phyloP scores from a whole-genome alignment of 2,888 invertebrate genomes.

The Apomyelois bistriatella region DNA sequence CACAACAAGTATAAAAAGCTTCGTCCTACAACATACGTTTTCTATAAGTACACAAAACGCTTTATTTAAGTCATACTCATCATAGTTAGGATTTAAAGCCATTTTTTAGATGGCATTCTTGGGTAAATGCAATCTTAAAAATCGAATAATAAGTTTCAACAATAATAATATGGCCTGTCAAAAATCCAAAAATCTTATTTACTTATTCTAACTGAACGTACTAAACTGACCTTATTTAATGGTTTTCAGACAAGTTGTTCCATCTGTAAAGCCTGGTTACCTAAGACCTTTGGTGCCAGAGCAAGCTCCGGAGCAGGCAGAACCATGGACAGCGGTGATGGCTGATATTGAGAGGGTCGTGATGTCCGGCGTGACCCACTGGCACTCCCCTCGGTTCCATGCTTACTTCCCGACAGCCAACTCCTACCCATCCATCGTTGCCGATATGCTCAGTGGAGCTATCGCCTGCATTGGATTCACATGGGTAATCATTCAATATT shows the following conservation, averaged over 20 bases:
- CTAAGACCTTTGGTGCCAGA: slow-evolving; percentile 91
- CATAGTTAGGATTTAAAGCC: too few species aligned
- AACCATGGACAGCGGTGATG: slow-evolving; percentile 95
- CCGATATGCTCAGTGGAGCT: slow-evolving; percentile 96
- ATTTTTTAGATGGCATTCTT: too few species aligned
- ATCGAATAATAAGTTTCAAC: too few species aligned
- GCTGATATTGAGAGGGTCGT: slow-evolving; percentile 95
- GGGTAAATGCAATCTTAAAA: too few species aligned
- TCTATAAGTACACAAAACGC: too few species aligned
- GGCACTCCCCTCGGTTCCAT: slow-evolving; percentile 97
- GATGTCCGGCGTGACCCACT: slow-evolving; percentile 99
- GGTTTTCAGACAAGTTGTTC: slow-evolving; percentile 87
- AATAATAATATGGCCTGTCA: too few species aligned
- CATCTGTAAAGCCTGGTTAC: slow-evolving; percentile 96
- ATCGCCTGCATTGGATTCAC: slow-evolving; percentile 98
- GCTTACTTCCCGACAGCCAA: slow-evolving; percentile 97
- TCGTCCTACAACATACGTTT: too few species aligned
- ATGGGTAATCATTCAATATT: slow-evolving; percentile 83
- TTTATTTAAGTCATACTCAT: too few species aligned
- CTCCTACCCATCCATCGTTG: slow-evolving; percentile 95
- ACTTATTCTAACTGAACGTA: too few species aligned
- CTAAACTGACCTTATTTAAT: neutral
- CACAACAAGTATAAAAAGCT: too few species aligned
- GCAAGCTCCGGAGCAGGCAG: slow-evolving; percentile 90
- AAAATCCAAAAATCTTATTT: too few species aligned